These are phyloP conservation scores for Mesocricetus auratus DNA, from an alignment of 2,113 vertebrate species.

Conservation along the genomic window DNA sequence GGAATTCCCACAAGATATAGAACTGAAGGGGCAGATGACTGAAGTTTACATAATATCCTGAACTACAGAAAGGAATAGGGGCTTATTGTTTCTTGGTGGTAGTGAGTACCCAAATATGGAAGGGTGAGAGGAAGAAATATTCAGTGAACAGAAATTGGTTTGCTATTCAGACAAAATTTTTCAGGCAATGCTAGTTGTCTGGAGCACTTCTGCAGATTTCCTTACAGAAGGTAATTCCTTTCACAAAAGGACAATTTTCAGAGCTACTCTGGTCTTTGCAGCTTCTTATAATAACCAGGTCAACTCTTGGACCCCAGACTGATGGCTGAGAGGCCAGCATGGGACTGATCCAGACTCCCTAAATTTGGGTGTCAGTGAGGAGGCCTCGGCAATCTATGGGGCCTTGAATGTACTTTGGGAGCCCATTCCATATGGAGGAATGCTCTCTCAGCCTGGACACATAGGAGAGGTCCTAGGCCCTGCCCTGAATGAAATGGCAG, in stretches of 20 bases:
- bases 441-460: too few species aligned
- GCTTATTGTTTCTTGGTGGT: not conserved
- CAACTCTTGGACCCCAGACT: too few species aligned
- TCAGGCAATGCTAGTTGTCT: not conserved
- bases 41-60: not conserved
- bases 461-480: too few species aligned
- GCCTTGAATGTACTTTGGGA: too few species aligned
- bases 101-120: not conserved
- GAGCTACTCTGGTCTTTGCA: not conserved
- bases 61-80: not conserved
- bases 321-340: too few species aligned
- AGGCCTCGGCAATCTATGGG: too few species aligned
- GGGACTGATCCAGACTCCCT: too few species aligned
- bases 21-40: not conserved
- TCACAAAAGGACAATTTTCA: not conserved
- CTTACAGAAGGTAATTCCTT: slow-evolving; percentile 8
- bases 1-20: not conserved
- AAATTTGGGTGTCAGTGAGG: too few species aligned
- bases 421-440: too few species aligned
- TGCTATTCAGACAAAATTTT: not conserved
- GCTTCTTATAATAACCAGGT: not conserved
- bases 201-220: not conserved
- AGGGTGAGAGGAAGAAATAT: not conserved
- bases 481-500: too few species aligned
- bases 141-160: not conserved